These are phyloP conservation scores for Astropecten irregularis DNA, from an alignment of 53 echinoderm and acorn worm genomes.

Conservation along the genomic window DNA sequence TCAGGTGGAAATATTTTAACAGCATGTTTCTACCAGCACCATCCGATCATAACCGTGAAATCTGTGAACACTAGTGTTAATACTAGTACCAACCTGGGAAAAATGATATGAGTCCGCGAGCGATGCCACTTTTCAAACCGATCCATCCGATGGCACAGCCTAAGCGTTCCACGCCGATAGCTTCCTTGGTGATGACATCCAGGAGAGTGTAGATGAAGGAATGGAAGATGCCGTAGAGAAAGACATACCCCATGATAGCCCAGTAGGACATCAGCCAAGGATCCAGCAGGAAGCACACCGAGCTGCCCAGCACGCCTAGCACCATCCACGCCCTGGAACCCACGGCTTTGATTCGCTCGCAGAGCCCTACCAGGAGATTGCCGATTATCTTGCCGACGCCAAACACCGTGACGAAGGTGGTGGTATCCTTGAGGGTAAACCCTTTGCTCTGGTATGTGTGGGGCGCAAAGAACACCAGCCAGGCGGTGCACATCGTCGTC, in stretches of 20 bases:
- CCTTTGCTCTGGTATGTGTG: background rate
- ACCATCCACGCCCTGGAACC: background rate
- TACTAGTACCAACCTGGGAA: background rate
- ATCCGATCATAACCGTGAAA: too few species aligned
- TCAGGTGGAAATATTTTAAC: too few species aligned
- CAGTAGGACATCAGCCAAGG: background rate
- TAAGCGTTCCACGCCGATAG: background rate
- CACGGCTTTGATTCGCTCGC: background rate
- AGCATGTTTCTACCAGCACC: too few species aligned
- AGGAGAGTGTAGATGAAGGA: background rate
- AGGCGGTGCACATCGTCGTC: background rate
- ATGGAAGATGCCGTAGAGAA: background rate
- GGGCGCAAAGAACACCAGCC: background rate
- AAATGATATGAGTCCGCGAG: background rate
- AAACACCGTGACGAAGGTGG: background rate
- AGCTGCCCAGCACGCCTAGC: background rate
- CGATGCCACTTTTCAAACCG: background rate
- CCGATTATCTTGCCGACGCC: background rate
- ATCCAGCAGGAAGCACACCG: background rate
- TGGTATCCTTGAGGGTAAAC: background rate
- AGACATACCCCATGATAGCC: background rate
- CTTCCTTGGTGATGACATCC: background rate
- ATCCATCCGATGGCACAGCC: conserved; percentile 2
- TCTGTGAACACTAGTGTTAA: background rate
- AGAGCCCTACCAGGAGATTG: background rate